These are phyloP conservation scores for Phallusia fumigata DNA, from an alignment of 23 tunicate species.

Conservation along the genomic window DNA sequence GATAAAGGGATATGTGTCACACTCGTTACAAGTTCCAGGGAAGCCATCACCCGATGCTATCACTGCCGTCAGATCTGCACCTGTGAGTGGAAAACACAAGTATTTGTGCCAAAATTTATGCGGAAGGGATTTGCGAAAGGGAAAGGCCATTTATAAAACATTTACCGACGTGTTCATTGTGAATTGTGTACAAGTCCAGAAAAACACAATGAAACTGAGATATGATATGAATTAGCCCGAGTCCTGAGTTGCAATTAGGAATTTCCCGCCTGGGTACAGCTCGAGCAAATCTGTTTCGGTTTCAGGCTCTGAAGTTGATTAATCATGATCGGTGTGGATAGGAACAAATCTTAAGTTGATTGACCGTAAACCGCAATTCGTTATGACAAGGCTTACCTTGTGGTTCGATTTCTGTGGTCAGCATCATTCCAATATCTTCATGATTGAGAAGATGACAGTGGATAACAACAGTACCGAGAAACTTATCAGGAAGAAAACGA, in stretches of 20 bases:
- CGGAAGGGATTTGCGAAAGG: no score
- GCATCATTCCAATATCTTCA: conserved; percentile 49
- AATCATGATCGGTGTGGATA: no score
- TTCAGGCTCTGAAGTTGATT: no score
- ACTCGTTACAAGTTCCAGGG: neutral
- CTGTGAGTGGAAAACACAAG: neutral
- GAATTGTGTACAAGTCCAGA: no score
- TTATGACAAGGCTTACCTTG: no score
- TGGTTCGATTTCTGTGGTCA: conserved; percentile 34
- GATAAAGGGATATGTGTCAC: conserved; percentile 4
- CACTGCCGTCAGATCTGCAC: neutral
- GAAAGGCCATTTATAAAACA: no score
- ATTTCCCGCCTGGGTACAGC: no score
- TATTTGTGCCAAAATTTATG: neutral
- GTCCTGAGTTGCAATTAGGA: neutral
- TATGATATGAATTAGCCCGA: neutral
- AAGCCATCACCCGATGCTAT: conserved; percentile 1
- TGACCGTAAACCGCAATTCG: neutral
- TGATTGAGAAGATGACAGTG: conserved; percentile 49
- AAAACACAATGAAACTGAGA: no score
- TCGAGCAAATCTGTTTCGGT: no score
- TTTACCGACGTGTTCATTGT: no score
- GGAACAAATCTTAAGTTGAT: no score
- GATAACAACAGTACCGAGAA: conserved; percentile 38
- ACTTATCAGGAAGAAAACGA: conserved; percentile 18